Conservation (phyloP, 2,888 invertebrate species). For the Scotopteryx bipunctaria region DNA sequence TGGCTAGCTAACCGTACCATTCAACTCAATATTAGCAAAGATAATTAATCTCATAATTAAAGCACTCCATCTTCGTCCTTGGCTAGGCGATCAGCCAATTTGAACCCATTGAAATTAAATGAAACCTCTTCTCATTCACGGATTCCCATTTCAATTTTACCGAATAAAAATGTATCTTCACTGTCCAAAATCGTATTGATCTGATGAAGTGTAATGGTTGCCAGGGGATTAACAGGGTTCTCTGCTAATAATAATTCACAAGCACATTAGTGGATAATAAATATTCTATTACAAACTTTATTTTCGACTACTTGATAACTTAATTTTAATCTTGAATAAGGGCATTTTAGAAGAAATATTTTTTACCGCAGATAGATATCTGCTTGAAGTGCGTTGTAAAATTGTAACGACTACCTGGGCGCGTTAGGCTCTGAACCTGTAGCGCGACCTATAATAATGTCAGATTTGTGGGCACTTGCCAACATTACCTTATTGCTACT, state of each 20-base stretch:
- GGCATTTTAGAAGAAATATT: conserved; percentile 40
- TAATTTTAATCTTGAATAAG: not conserved
- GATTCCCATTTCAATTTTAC: conserved; percentile 49
- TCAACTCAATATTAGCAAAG: conserved; percentile 40
- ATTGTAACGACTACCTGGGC: conserved; percentile 57
- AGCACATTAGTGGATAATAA: not conserved
- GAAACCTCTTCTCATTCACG: conserved; percentile 54
- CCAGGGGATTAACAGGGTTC: conserved; percentile 3
- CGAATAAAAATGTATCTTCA: conserved; percentile 9
- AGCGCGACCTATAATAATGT: conserved; percentile 39
- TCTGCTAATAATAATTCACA: not conserved
- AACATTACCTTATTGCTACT: no score
- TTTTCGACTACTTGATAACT: not conserved
- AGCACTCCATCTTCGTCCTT: conserved; percentile 36
- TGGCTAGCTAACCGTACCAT: conserved; percentile 27
- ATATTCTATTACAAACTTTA: no score
- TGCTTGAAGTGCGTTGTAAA: conserved; percentile 56
- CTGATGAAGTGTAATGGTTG: conserved; percentile 19
- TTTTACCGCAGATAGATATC: conserved; percentile 44
- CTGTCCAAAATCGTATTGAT: conserved; percentile 9
- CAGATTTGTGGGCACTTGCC: not conserved
- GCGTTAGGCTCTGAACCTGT: conserved; percentile 41
- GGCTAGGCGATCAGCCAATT: conserved; percentile 47
- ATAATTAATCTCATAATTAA: conserved; percentile 45
- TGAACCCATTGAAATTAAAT: conserved; percentile 52